phyloP scores from a whole-genome alignment of 2,888 invertebrate species.

The Lacanobia oleracea region DNA sequence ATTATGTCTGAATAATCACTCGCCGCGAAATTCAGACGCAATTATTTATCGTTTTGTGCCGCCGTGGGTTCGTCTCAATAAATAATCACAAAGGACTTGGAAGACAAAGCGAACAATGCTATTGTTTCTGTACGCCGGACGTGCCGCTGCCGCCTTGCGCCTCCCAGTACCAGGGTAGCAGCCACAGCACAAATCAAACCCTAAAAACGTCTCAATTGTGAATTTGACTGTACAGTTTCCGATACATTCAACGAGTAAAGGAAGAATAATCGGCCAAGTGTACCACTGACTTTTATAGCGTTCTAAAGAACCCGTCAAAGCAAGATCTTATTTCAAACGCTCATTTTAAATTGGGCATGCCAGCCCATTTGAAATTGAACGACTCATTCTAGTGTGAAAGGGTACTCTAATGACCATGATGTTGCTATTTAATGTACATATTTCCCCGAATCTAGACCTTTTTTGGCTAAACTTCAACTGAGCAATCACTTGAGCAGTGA shows the following conservation, averaged over 20 bases:
- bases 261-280: conserved; percentile 1
- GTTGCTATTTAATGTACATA: conserved; percentile 15
- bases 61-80: conserved; percentile 75
- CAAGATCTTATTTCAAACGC: conserved; percentile 18
- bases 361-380: conserved; percentile 12
- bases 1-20: conserved; percentile 65
- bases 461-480: conserved; percentile 10
- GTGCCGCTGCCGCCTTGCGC: conserved; percentile 43
- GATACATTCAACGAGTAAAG: conserved; percentile 8
- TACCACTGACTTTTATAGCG: neutral
- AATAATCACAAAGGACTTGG: conserved; percentile 79
- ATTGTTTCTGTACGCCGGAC: conserved; percentile 71
- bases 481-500: conserved; percentile 14
- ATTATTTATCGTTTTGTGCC: conserved; percentile 69
- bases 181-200: conserved; percentile 37
- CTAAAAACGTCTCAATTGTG: conserved; percentile 23
- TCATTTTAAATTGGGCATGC: conserved; percentile 19
- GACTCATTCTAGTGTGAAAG: conserved; percentile 26
- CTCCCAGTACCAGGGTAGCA: conserved; percentile 23
- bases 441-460: conserved; percentile 15
- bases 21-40: conserved; percentile 57
- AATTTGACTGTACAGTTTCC: conserved; percentile 26
- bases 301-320: conserved; percentile 8
- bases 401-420: conserved; percentile 28
- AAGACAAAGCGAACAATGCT: conserved; percentile 78